Percentiles rank a stretch among this genome's conserved stretches.
phyloP scores from a whole-genome alignment of 2,888 invertebrate genomes.

The Syrista parreyssii region DNA sequence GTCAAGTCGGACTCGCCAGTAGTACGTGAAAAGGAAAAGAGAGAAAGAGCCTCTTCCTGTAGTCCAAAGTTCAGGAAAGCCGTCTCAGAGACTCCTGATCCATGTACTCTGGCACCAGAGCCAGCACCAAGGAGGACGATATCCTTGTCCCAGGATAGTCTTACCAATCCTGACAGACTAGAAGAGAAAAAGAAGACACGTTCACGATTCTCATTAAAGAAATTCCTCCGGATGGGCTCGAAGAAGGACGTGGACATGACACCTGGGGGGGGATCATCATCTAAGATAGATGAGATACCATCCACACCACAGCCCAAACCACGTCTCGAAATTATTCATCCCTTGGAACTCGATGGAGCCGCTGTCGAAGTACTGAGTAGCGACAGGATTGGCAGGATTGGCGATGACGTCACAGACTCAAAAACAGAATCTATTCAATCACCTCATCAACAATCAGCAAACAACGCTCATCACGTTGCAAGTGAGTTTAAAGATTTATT shows the following conservation, averaged over 20 bases:
- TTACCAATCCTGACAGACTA: conserved; percentile 64
- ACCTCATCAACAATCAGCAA: conserved; percentile 31
- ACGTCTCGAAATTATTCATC: conserved; percentile 88
- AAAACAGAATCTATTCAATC: conserved; percentile 37
- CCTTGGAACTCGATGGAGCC: conserved; percentile 84
- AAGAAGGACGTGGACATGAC: conserved; percentile 75
- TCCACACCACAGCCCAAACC: conserved; percentile 76
- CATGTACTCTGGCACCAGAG: conserved; percentile 27
- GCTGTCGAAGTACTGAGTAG: conserved; percentile 81
- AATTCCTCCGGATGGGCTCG: conserved; percentile 83
- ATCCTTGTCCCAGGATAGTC: conserved; percentile 81
- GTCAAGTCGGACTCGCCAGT: conserved; percentile 77
- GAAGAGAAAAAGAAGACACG: conserved; percentile 77
- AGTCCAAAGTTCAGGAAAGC: conserved; percentile 72
- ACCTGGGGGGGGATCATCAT: conserved; percentile 64
- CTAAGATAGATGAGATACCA: conserved; percentile 70
- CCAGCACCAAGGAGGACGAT: conserved; percentile 74
- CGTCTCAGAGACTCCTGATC: conserved; percentile 62
- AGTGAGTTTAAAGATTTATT: conserved; percentile 34
- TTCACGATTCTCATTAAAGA: conserved; percentile 83
- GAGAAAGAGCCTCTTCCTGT: conserved; percentile 76
- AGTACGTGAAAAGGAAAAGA: conserved; percentile 80
- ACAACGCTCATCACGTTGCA: conserved; percentile 37
- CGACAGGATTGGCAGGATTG: conserved; percentile 56
- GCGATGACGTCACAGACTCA: conserved; percentile 61